Evolutionary conservation across 2,888 invertebrate genomes (phyloP), one percentile per base, ranked within the genome.

Genomic region (Chloroclystis v-ata): DNA sequence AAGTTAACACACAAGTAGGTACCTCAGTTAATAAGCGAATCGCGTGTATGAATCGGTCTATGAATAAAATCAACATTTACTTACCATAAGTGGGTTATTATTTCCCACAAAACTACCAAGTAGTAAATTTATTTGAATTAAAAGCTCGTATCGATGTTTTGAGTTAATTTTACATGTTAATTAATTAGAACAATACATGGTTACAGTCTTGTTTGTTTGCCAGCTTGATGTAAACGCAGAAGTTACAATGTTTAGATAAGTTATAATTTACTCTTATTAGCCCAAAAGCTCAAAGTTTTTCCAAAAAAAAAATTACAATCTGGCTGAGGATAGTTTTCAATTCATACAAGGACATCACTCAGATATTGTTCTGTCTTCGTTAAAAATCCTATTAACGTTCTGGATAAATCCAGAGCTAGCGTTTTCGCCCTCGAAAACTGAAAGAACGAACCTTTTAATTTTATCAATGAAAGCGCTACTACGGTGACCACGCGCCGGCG

Each of bases 21-120:
- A 52, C 43, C 47, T 48, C n/a, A 61, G 58, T 60, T 75, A 77
- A 77, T 74, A 71, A 67, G 66, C 52, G 49, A 60, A 67, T 78
- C 61, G 78, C 77, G 78, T 78, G 78, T 69, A 20, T 20, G 20
- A 20, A 20, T 20, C 55, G 47, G 43, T 59, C 54, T 48, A 54
- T 57, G 59, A 66, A 63, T 60, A 59, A 64, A 68, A 71, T 65
- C 59, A 67, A 60, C 64, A 70, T 72, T 72, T 71, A 63, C 62
- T 63, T 67, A 54, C 59, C 63, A 65, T 65, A 71, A 74, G 67
- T 69, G 67, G 65, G 54, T 56, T 57, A 60, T 68, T 66, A 61
- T 46, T 43, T 40, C 30, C 39, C 39, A 49, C 45, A 46, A 49
- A 50, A 10, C 11, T 20, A 26, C 43, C 33, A 29, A 46, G 29